These are phyloP conservation scores for Labia minor DNA, from an alignment of 2,888 invertebrate genomes.

Conservation along the genomic window DNA sequence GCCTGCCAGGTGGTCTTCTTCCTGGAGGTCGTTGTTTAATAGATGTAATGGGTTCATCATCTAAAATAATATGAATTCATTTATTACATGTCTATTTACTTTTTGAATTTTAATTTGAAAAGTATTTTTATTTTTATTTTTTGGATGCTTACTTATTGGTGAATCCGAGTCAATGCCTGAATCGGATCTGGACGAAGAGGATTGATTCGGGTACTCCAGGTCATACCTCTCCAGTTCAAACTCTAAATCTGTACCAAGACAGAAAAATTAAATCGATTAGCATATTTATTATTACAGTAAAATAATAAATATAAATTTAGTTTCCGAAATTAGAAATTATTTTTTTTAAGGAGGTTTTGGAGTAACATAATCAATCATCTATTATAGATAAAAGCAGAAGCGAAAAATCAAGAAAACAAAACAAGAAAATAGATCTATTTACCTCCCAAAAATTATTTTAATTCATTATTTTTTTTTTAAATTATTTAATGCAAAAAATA, in stretches of 20 bases:
- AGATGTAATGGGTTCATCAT: neutral
- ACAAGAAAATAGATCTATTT: too few species aligned
- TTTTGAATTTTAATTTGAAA: too few species aligned
- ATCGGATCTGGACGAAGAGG: neutral
- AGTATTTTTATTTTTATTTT: neutral
- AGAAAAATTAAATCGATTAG: neutral
- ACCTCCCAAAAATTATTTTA: too few species aligned
- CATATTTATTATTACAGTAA: neutral
- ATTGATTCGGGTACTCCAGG: neutral
- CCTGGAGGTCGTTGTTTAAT: constrained; percentile 16
- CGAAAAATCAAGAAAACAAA: too few species aligned
- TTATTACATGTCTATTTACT: too few species aligned
- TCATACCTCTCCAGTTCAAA: too few species aligned
- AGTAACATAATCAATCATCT: too few species aligned
- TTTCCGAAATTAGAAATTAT: neutral
- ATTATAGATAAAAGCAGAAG: too few species aligned
- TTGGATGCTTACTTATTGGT: neutral
- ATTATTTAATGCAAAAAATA: too few species aligned
- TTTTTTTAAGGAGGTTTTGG: too few species aligned
- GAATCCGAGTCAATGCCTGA: neutral
- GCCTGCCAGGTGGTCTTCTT: constrained; percentile 15
- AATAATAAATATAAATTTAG: neutral
- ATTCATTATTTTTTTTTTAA: too few species aligned
- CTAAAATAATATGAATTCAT: neutral
- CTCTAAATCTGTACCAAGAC: too few species aligned